phyloP scores from a whole-genome alignment of 2,888 invertebrate species.

The Muschampia plurimacula region DNA sequence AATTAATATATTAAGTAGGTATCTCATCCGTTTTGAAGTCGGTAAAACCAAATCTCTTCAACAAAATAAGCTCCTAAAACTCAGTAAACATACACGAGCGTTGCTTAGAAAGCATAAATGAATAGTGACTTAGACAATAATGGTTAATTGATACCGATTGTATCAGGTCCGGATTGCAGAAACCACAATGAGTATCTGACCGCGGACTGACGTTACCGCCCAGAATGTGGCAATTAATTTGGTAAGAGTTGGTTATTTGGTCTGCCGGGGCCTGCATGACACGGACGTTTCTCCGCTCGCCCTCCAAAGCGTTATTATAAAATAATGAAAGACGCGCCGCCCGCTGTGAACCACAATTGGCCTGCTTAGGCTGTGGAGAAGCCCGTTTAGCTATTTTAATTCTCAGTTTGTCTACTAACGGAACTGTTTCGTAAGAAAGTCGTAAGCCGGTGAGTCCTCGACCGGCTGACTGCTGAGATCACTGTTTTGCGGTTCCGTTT shows the following conservation, averaged over 20 bases:
- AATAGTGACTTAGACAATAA: slow-evolving; percentile 48
- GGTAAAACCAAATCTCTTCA: not conserved
- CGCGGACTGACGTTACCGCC: slow-evolving; percentile 76
- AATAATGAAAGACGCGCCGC: slow-evolving; percentile 83
- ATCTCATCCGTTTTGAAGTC: too few species aligned
- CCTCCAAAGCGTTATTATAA: slow-evolving; percentile 83
- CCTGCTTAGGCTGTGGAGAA: slow-evolving; percentile 77
- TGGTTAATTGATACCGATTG: slow-evolving; percentile 54
- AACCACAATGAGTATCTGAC: slow-evolving; percentile 57
- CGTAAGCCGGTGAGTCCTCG: slow-evolving; percentile 53
- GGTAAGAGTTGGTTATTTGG: slow-evolving; percentile 75
- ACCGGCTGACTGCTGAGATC: not conserved
- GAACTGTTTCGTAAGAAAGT: slow-evolving; percentile 71
- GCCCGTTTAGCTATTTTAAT: slow-evolving; percentile 84
- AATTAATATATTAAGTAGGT: too few species aligned
- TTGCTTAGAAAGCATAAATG: slow-evolving; percentile 28
- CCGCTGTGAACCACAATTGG: slow-evolving; percentile 83
- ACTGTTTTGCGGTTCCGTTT: slow-evolving; percentile 28
- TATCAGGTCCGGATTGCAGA: slow-evolving; percentile 51
- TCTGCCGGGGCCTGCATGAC: slow-evolving; percentile 80
- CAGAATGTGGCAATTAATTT: slow-evolving; percentile 80
- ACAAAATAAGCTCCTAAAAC: not conserved
- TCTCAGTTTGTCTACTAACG: slow-evolving; percentile 85
- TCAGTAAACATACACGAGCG: slow-evolving; percentile 8
- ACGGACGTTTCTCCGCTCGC: slow-evolving; percentile 67